Percentiles rank a stretch among this genome's conserved stretches.
Evolutionary conservation across 2,797 vertebrate species (phyloP).

Genomic region (Tauraco hartlaubi): DNA sequence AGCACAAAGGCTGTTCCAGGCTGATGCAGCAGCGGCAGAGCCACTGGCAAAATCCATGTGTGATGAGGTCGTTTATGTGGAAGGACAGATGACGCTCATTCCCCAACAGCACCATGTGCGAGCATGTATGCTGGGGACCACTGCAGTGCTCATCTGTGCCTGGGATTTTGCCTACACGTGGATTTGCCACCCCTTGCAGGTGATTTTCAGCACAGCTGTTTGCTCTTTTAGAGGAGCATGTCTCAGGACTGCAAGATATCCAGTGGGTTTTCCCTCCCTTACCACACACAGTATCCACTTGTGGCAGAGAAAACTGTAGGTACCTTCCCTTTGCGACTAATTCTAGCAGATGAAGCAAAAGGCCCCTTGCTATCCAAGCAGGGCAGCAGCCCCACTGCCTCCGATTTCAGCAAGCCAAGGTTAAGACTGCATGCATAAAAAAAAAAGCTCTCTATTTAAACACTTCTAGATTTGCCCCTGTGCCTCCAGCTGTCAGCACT

Average conservation of each 20-base stretch:
- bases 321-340: neutral
- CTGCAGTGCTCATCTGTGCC: neutral
- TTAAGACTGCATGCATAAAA: neutral
- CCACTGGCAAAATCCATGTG: neutral
- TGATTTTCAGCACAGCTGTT: neutral
- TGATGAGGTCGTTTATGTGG: rapidly evolving
- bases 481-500: neutral
- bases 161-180: neutral
- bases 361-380: neutral
- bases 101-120: rapidly evolving
- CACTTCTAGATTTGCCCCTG: neutral
- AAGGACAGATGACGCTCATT: neutral
- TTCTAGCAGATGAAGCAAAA: neutral
- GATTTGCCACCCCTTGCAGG: neutral
- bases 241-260: neutral
- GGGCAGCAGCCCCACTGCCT: neutral
- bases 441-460: neutral
- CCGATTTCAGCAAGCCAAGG: neutral
- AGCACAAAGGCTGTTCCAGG: neutral
- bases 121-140: rapidly evolving
- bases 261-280: neutral
- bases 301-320: neutral
- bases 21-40: neutral
- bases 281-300: neutral
- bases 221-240: neutral